Evolutionary conservation across 2,888 invertebrate species (phyloP).

Genomic region (Bombylius discolor): DNA sequence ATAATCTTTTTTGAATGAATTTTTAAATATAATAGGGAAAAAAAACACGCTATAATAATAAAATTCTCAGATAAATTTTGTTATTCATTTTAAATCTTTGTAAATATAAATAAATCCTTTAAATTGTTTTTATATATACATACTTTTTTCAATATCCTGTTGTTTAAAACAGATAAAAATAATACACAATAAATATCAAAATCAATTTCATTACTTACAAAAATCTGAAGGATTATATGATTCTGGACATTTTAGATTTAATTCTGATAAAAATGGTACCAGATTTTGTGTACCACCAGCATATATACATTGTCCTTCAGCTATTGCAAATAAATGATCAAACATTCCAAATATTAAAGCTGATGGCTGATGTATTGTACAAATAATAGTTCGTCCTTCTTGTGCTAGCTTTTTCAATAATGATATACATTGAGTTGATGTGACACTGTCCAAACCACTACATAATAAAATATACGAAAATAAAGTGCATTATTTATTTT

Average conservation of each 20-base stretch:
- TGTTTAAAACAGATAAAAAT: no score
- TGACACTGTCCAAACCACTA: constrained; percentile 69
- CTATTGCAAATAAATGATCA: constrained; percentile 74
- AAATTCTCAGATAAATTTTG: no score
- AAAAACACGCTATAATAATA: no score
- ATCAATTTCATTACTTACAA: constrained; percentile 43
- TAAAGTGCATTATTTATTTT: no score
- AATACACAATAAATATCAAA: neutral
- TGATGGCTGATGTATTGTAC: constrained; percentile 86
- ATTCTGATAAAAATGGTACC: constrained; percentile 59
- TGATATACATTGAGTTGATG: constrained; percentile 69
- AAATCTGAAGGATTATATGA: constrained; percentile 88
- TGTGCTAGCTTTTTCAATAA: constrained; percentile 67
- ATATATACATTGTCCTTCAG: constrained; percentile 66
- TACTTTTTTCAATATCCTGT: no score
- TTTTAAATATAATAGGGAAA: no score
- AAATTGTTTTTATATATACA: no score
- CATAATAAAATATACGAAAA: constrained; percentile 12
- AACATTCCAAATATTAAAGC: constrained; percentile 76
- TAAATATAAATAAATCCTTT: no score
- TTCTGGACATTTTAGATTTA: constrained; percentile 64
- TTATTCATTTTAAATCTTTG: no score
- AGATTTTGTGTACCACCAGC: constrained; percentile 64
- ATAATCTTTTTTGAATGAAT: no score
- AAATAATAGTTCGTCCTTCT: constrained; percentile 75